phyloP scores from a whole-genome alignment of 2,797 vertebrate genomes.

The Tinamus major region DNA sequence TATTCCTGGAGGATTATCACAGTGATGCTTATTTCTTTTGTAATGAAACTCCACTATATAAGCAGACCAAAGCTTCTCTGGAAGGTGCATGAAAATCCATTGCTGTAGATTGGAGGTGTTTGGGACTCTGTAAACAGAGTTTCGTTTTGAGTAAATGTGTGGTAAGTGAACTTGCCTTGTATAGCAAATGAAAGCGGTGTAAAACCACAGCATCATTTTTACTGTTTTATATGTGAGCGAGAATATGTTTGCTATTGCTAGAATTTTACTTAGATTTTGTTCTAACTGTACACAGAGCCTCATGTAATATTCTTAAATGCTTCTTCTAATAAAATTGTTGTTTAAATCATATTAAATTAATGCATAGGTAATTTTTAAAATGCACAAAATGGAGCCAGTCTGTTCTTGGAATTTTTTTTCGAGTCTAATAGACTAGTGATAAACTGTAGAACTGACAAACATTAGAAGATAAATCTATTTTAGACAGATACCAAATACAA shows the following conservation, averaged over 20 bases:
- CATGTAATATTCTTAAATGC: neutral
- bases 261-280: neutral
- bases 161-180: neutral
- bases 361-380: neutral
- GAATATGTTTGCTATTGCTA: neutral
- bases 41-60: constrained; percentile 30
- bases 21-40: constrained; percentile 45
- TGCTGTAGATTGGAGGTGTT: neutral
- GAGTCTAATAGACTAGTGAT: neutral
- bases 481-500: neutral
- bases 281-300: neutral
- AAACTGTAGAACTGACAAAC: neutral
- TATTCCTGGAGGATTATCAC: constrained; percentile 66
- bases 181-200: neutral
- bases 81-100: constrained; percentile 2
- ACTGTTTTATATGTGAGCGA: neutral
- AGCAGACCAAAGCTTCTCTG: constrained; percentile 3
- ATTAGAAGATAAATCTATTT: neutral
- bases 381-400: neutral
- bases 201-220: neutral
- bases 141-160: neutral
- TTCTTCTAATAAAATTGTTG: neutral
- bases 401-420: neutral
- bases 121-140: neutral
- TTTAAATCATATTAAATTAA: neutral